Evolutionary conservation across 1,140 invertebrate species (phyloP), one percentile per base, ranked within the genome.

Genomic region (Venustaconcha ellipsiformis): DNA sequence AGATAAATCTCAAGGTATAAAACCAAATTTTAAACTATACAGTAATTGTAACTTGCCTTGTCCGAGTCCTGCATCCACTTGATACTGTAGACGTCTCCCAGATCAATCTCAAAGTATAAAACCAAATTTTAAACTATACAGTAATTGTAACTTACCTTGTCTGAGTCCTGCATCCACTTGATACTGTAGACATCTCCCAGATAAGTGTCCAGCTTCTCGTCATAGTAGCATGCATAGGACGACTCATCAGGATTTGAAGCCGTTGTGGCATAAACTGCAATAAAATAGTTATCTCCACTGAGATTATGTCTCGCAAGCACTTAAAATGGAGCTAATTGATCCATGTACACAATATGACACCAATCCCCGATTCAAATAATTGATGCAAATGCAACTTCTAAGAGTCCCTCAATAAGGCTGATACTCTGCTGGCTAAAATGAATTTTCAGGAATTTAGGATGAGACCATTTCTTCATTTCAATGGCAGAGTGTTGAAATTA

Each of bases 21-120:
- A 37, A 37, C 37, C 6, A 5, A 37, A 37, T n/a, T 26, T 26
- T 26, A 26, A 26, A 1, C 26, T 26, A 26, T 26, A 26, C 3
- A 71, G 69, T 59, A 2, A 71, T 12, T 23, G 18, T 17, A 63
- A 57, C 59, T 82, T 64, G 92, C 92, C 80, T 88, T 87, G 78
- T 94, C 93, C n/a, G 92, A 90, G 88, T 94, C 92, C 85, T 93
- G 89, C 91, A 94, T 92, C 93, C 93, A 94, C 57, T 91, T 93
- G n/a, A 93, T 92, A 83, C 91, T 92, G 84, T 92, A 94, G 4
- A 93, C 91, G 89, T 93, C 93, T 17, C 86, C 93, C 17, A 93
- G 84, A 83, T 91, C 93, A 15, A 92, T 93, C 30, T 88, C 67
- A 57, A 89, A 74, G 17, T 2, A 26, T 26, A 26, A 26, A 26